Conservation (phyloP, 2,888 invertebrate species). For the Apocheima hispidaria region DNA sequence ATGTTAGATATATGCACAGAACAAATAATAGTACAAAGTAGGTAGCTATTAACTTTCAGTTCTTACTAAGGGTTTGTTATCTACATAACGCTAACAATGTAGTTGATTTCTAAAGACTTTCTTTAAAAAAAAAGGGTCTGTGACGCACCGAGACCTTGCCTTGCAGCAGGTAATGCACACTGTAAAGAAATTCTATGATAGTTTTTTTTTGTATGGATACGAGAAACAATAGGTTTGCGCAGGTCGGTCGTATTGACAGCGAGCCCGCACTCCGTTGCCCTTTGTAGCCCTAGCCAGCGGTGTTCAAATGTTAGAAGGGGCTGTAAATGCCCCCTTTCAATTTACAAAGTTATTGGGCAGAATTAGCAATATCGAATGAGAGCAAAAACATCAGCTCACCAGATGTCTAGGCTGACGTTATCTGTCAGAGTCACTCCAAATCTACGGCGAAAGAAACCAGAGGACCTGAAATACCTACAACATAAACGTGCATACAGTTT, state of each 20-base stretch:
- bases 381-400: no score
- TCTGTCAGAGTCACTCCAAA: no score
- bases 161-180: slow-evolving; percentile 58
- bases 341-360: slow-evolving; percentile 2
- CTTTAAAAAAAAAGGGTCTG: slow-evolving; percentile 27
- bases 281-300: slow-evolving; percentile 42
- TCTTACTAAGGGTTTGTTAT: not conserved
- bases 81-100: slow-evolving; percentile 6
- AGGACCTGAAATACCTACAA: no score
- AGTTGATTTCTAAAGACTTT: slow-evolving; percentile 7
- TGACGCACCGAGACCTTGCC: slow-evolving; percentile 22
- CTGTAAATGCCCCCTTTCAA: slow-evolving; percentile 6
- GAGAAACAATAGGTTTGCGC: slow-evolving; percentile 61
- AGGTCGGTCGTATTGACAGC: slow-evolving; percentile 55
- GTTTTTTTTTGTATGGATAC: slow-evolving; percentile 49
- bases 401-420: no score
- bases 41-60: not conserved
- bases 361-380: slow-evolving; percentile 1
- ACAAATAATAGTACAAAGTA: not conserved
- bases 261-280: slow-evolving; percentile 49
- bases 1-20: no score
- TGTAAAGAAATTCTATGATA: slow-evolving; percentile 50
- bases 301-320: slow-evolving; percentile 43
- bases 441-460: no score
- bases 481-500: no score